Base-by-base conservation (phyloP, 1,140 invertebrate species). In the Drosophila biarmipes region DNA sequence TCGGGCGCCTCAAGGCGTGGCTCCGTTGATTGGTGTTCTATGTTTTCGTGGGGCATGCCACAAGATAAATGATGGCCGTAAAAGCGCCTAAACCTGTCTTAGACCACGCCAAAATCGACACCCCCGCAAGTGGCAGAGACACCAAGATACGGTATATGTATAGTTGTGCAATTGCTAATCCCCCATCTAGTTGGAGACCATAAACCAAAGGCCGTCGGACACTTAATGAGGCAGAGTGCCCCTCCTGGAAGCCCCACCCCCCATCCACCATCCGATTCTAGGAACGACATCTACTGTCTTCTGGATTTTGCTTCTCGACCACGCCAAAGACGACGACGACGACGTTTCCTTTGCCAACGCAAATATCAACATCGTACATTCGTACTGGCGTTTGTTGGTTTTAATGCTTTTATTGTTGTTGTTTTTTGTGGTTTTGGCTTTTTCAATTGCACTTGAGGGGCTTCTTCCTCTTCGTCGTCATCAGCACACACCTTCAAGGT, bases 261-360 rank as follows among this genome's bases (percentile, higher is more conserved):
- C n/a, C n/a, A n/a, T n/a, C n/a, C n/a, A n/a, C n/a, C n/a, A n/a
- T n/a, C n/a, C n/a, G n/a, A 11, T 27, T 21, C 34, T 19, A 46
- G 48, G 38, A 27, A 54, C 53, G 24, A 27, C 38, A 68, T 68
- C 42, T 42, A 29, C 38, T 54, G 43, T 38, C 51, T 52, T 34
- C 27, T 42, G 27, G 38, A 51, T 40, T 75, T 66, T 49, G 45
- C 54, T 71, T 21, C 40, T 12, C 42, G 10, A 64, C 56, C 63
- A 86, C 73, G 67, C 66, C 67, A 85, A 69, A 81, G 59, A 57
- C 64, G 80, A 69, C 74, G 59, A 57, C 64, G 80, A 69, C 74
- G 59, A 57, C 64, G 80, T 86, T 86, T 86, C 82, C 81, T 81
- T 75, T 57, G 78, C 81, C 82, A 87, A 87, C 82, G 81, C 81